phyloP scores from a whole-genome alignment of 64 coral and sea anemone genomes.

The Cladopsammia gracilis region DNA sequence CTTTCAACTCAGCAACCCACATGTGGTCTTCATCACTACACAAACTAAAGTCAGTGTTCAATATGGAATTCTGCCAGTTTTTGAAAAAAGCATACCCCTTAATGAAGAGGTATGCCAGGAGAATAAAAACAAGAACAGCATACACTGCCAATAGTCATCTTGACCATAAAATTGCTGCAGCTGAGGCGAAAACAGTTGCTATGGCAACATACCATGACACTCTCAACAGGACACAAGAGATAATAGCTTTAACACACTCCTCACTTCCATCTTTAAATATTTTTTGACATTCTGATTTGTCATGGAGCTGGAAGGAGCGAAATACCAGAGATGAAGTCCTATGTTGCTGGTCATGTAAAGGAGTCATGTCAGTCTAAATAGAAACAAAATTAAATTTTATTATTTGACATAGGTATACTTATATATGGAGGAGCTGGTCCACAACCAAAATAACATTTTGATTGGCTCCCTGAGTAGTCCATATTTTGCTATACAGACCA shows the following conservation, averaged over 20 bases:
- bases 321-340: neutral
- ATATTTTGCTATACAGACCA: too few relatives aligned
- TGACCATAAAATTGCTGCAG: neutral
- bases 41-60: neutral
- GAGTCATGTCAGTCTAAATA: neutral
- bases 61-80: neutral
- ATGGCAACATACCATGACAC: neutral
- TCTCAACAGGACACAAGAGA: neutral
- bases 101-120: neutral
- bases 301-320: neutral
- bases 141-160: neutral
- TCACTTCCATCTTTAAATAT: neutral
- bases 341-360: too few relatives aligned
- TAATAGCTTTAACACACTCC: neutral
- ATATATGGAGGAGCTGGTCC: too few relatives aligned
- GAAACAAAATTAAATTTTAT: neutral
- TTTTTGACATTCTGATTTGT: neutral
- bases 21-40: conserved; percentile 1
- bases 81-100: neutral
- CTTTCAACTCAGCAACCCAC: conserved; percentile 35
- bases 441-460: too few relatives aligned
- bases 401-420: too few relatives aligned
- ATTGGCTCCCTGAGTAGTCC: too few relatives aligned
- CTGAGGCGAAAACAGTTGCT: neutral
- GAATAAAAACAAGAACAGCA: neutral